Evolutionary conservation across 2,888 invertebrate species (phyloP), one percentile per base, ranked within the genome.

Genomic region (Itoplectis maculator): DNA sequence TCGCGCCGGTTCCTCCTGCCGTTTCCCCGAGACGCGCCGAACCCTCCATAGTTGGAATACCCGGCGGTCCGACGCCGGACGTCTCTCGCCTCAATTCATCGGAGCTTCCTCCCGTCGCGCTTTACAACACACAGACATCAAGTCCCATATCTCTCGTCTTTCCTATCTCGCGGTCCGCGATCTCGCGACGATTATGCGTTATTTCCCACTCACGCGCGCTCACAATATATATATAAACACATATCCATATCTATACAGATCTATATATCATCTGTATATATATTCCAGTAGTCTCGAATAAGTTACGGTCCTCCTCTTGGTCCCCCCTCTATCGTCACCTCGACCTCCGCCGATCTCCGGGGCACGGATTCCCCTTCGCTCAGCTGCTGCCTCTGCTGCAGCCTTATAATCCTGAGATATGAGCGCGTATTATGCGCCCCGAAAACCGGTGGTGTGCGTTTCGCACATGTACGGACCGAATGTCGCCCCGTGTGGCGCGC

Each of bases 321-420:
- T n/a, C n/a, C 56, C 20, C 80, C 85, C 85, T 85, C 77, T 66
- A 63, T 18, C 81, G 59, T 80, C 83, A 79, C 75, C 70, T 56
- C 85, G 81, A 86, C 85, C 87, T 85, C 86, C 87, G 87, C 84
- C 84, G 74, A 15, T 69, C 37, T 45, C 29, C 8, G 29, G n/a
- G 29, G 29, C 29, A 69, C 23, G 45, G 37, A 40, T 40, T 69
- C 82, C 85, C 85, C 85, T 81, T 85, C 79, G 75, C 77, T 81
- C 85, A 83, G 85, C 85, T 79, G 83, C 79, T 79, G 84, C 85
- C 81, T 83, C 85, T 79, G 83, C 79, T 79, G 84, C 82, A 79
- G 85, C 77, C 78, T 88, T 88, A 91, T 92, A 92, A 92, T 92
- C 92, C 92, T 92, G 92, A 92, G 92, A 92, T 92, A 92, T 91